Evolutionary conservation across 2,797 vertebrate genomes (phyloP), one percentile per base, ranked within the genome.

Genomic region (Glossophaga mutica): DNA sequence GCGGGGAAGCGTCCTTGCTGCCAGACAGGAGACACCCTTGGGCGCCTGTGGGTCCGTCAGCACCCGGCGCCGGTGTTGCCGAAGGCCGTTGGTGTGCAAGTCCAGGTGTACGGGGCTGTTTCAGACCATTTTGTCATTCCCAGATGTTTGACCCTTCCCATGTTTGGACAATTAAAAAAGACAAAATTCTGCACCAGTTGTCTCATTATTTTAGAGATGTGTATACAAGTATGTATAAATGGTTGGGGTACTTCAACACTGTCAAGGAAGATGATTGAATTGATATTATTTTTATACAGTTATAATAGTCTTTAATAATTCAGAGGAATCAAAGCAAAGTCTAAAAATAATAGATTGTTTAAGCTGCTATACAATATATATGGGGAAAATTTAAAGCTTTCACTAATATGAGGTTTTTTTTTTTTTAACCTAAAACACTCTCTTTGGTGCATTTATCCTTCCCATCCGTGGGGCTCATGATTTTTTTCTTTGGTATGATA

Each of bases 211-310:
- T 42, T 65, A 39, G 50, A 52, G 70, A 79, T 85, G 18, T 74
- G 65, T 77, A 16, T 79, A 5, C 2, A 12, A 16, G 62, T 65
- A 8, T 62, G 32, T 65, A 18, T 65, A 16, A 65, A 16, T 46
- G 42, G 34, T 78, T 39, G 16, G 26, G 37, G 3, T 57, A 19
- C 42, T 93, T 84, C 70, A 46, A 79, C 42, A 12, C 50, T 42
- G 29, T 73, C 3, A 2, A 59, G 84, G 67, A 84, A 89, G 55
- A 92, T 76, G 12, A 32, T 18, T 1, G 0, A 89, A 79, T 46
- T 42, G 52, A n/a, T 82, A 29, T 26, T 81, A 79, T 82, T 95
- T 97, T 96, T 93, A 85, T 55, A 42, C 81, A 94, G n/a, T 77
- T 73, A 74, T 74, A 73, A 39, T 4, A 46, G 16, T 32, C 52